phyloP scores from a whole-genome alignment of 1,140 invertebrate genomes.

The Solenopsis fugax region DNA sequence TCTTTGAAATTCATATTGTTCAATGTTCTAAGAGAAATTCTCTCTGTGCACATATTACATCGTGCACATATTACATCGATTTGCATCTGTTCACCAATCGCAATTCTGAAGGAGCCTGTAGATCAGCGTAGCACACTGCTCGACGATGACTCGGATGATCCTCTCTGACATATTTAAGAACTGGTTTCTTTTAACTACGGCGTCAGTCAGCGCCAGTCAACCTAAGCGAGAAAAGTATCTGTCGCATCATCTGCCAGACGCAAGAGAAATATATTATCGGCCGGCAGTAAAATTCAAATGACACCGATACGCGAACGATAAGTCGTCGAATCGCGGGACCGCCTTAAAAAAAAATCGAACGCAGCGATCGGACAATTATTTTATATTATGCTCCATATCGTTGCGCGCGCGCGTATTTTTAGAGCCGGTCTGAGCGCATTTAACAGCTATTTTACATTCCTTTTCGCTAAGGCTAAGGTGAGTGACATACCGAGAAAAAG shows the following conservation, averaged over 20 bases:
- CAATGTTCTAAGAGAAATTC: too few species aligned
- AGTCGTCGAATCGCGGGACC: slow-evolving; percentile 27
- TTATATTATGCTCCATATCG: slow-evolving; percentile 59
- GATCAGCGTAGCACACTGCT: slow-evolving; percentile 23
- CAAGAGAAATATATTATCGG: slow-evolving; percentile 23
- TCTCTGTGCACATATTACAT: neutral
- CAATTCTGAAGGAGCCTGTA: slow-evolving; percentile 28
- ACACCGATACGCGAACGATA: slow-evolving; percentile 35
- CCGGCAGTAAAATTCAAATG: slow-evolving; percentile 40
- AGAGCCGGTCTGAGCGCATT: slow-evolving; percentile 31
- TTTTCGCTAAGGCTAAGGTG: slow-evolving; percentile 22
- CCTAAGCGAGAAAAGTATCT: slow-evolving; percentile 35
- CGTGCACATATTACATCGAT: neutral
- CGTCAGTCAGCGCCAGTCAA: slow-evolving; percentile 50
- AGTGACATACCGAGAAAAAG: slow-evolving; percentile 46
- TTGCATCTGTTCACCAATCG: neutral
- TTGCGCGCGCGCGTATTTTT: slow-evolving; percentile 44
- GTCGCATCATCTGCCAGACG: slow-evolving; percentile 55
- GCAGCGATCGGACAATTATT: slow-evolving; percentile 43
- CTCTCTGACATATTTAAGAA: slow-evolving; percentile 68
- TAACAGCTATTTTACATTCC: slow-evolving; percentile 49
- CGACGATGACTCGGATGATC: slow-evolving; percentile 51
- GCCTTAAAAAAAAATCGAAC: slow-evolving; percentile 24
- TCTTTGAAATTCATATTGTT: too few species aligned
- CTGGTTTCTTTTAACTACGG: slow-evolving; percentile 59